Evolutionary conservation across 1,140 invertebrate species (phyloP), one percentile per base, ranked within the genome.

Genomic region (Danaus melanippus): DNA sequence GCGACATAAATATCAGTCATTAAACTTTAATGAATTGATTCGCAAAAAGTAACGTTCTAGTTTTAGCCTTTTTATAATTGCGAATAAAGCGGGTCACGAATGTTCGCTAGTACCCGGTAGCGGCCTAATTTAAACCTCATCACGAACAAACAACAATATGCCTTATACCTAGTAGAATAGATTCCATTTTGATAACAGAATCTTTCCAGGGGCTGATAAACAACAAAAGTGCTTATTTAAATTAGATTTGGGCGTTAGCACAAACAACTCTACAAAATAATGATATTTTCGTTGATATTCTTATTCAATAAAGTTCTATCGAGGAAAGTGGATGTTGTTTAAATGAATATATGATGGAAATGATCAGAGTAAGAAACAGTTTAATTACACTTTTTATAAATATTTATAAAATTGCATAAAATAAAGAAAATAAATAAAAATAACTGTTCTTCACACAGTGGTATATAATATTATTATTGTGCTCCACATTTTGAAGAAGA

Each of bases 61-160:
- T 56, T 68, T 60, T 60, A 58, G 64, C 58, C 58, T 71, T 71
- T 68, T 68, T 61, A 66, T 71, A 71, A 66, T 69, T 66, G 60
- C 64, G 51, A 59, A 58, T 62, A 60, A 68, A 71, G 53, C 61
- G 56, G 68, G 66, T 71, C 66, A 68, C 62, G 62, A 66, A 44
- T 56, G 53, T 61, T 57, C 58, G 57, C 56, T 57, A 62, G 50
- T 50, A 46, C 53, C 44, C 50, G 56, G 60, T 42, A 56, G 11
- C 60, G 66, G 60, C 61, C 67, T 66, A 66, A 69, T 66, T 69
- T 59, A 10, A 45, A 40, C 48, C n/a, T 7, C 43, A 17, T 21
- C n/a, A 12, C 12, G 11, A 32, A 49, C 45, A 55, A 32, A 41
- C 51, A 17, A 66, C 64, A 65, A 53, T 50, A 45, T 49, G 46